Conservation (phyloP, 2,888 invertebrate genomes). For the Tipula helvola region DNA sequence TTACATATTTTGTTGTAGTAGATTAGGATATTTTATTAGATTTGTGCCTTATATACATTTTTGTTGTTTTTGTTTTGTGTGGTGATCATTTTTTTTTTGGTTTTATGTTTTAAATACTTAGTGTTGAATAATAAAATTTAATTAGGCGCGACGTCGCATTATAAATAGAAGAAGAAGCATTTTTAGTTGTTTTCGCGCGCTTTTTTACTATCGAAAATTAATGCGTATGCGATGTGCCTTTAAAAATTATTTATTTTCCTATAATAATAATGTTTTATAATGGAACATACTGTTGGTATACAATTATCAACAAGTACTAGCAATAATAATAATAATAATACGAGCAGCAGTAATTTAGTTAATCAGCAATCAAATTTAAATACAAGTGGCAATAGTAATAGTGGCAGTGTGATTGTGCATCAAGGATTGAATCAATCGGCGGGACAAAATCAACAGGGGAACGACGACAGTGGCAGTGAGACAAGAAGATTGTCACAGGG, state of each 20-base stretch:
- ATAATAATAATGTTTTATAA: slow-evolving; percentile 6
- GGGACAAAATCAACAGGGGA: neutral
- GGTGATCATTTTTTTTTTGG: neutral
- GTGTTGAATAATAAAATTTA: neutral
- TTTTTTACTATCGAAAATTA: neutral
- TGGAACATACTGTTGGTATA: slow-evolving; percentile 6
- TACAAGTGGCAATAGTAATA: neutral
- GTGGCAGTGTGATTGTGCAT: slow-evolving; percentile 8
- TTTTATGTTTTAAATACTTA: neutral
- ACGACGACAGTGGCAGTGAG: neutral
- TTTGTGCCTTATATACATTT: neutral
- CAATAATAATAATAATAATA: neutral
- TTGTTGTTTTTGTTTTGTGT: neutral
- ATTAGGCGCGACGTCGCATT: neutral
- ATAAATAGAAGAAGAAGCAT: neutral
- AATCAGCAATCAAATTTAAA: neutral
- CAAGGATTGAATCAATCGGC: neutral
- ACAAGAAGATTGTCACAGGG: slow-evolving; percentile 17
- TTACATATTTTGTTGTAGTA: neutral
- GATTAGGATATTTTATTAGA: neutral
- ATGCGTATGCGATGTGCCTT: neutral
- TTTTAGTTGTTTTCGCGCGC: neutral
- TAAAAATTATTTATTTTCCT: neutral
- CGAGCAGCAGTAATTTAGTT: neutral
- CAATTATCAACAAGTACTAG: neutral